A percentile compares a stretch with the other conserved stretches of the same genome.
These are phyloP conservation scores for Machaerirhynchus nigripectus DNA, from an alignment of 2,113 vertebrate genomes.

Conservation along the genomic window DNA sequence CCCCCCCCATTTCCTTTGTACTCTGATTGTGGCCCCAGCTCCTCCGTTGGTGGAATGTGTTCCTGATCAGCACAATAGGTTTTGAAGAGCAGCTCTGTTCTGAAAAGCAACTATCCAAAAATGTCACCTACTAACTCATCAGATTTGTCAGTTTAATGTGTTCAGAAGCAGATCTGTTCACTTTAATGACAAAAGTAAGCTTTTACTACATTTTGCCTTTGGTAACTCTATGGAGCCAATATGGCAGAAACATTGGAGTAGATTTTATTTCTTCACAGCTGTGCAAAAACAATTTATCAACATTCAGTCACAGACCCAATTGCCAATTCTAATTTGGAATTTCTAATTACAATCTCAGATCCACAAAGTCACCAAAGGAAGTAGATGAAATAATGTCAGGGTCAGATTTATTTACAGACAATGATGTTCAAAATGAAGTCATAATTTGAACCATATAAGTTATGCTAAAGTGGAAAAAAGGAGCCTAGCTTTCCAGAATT, in stretches of 20 bases:
- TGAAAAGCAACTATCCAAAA: not conserved
- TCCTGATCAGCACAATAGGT: not conserved
- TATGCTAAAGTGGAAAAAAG: not conserved
- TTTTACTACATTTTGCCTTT: not conserved
- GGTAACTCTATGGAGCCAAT: not conserved
- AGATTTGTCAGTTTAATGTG: slow-evolving; percentile 11
- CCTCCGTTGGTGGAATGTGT: not conserved
- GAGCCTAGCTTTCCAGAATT: not conserved
- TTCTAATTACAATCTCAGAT: slow-evolving; percentile 13
- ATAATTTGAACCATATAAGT: not conserved
- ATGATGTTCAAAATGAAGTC: not conserved
- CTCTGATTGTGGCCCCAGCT: not conserved
- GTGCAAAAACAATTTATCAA: not conserved
- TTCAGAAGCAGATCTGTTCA: not conserved
- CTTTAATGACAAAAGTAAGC: not conserved
- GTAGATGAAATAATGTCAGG: not conserved
- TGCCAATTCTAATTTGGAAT: slow-evolving; percentile 13
- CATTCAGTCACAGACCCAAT: not conserved
- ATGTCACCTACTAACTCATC: not conserved
- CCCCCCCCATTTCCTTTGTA: not conserved
- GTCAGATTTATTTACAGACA: not conserved
- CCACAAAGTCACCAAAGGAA: not conserved
- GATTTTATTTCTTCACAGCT: not conserved
- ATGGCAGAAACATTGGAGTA: not conserved
- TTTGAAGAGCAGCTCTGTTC: not conserved